Base-by-base conservation (phyloP, 2,797 vertebrate genomes). In the Sebastes kiyomatsui region DNA sequence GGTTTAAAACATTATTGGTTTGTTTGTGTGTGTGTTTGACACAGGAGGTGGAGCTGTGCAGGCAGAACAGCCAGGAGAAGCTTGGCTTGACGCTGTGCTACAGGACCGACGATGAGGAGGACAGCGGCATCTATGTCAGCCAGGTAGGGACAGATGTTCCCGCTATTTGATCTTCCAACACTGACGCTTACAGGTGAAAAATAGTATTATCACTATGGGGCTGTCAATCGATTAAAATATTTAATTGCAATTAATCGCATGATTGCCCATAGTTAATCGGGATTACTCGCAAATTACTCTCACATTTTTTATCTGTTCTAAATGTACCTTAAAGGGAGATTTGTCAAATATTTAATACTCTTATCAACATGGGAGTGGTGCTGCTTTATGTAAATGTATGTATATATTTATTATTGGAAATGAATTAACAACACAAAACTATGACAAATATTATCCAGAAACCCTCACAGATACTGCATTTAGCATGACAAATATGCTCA, bases 61-160 rank as follows among this genome's bases (percentile, higher is more conserved):
- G 97, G 14, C 72, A 96, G 88, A 96, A 95, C 95, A 98, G 95
- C 92, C 97, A 97, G 84, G 98, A 99, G 91, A 99, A 98, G 90
- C 95, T 99, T 60, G 98, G 98, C 8, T 93, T 99, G 89, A 99
- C 98, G 11, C 95, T 99, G 64, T 99, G 98, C 83, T 99, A 99
- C 94, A 94, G 97, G 76, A 99, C 98, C 0, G 98, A 99, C 60
- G 97, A 99, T 6, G 98, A 99, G 82, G 98, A 99, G 77, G 98
- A 99, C 92, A 96, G 81, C 0, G 97, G 96, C 72, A 99, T 99
- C 91, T 99, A 99, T 84, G 97, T 99, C 88, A 97, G 98, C 2
- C 96, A 98, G 97, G 98, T 99, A 88, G 90, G 32, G 7, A 22
- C 58, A 46, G 55, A 70, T 28, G 38, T 42, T 18, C 6, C 30